phyloP scores from a whole-genome alignment of 2,797 vertebrate genomes.

The Prionace glauca region DNA sequence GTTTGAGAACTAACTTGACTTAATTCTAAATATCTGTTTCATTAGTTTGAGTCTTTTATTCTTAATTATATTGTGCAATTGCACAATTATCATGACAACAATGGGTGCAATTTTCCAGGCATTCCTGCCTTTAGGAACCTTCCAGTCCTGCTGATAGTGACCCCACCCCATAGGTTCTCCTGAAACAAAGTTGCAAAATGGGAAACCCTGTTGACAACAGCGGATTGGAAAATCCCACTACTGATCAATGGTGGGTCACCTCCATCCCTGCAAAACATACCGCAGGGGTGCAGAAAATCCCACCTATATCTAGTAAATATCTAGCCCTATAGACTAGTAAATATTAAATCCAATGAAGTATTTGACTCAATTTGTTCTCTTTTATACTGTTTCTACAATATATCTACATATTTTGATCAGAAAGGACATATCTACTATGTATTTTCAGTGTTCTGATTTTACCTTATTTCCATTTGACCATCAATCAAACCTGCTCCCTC shows the following conservation, averaged over 20 bases:
- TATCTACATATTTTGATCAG: neutral
- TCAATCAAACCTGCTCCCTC: slow-evolving; percentile 25
- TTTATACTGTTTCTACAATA: neutral
- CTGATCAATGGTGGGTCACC: too few relatives aligned
- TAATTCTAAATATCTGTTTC: neutral
- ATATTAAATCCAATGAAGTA: neutral
- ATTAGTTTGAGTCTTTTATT: neutral
- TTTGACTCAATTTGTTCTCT: neutral
- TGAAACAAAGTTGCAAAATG: too few relatives aligned
- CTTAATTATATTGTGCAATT: neutral
- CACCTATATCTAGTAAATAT: neutral
- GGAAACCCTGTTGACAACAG: too few relatives aligned
- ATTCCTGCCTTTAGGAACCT: too few relatives aligned
- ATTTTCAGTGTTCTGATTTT: neutral
- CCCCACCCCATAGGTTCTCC: too few relatives aligned
- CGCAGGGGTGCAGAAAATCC: too few relatives aligned
- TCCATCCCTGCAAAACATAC: too few relatives aligned
- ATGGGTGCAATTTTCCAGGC: too few relatives aligned
- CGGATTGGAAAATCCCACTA: too few relatives aligned
- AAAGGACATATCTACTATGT: neutral
- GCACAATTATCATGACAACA: neutral
- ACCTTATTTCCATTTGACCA: neutral
- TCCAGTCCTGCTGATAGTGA: too few relatives aligned
- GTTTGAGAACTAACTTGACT: neutral
- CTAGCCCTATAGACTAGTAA: neutral